Base-by-base conservation (phyloP, 2,797 vertebrate genomes). In the Lagothrix lagotricha region DNA sequence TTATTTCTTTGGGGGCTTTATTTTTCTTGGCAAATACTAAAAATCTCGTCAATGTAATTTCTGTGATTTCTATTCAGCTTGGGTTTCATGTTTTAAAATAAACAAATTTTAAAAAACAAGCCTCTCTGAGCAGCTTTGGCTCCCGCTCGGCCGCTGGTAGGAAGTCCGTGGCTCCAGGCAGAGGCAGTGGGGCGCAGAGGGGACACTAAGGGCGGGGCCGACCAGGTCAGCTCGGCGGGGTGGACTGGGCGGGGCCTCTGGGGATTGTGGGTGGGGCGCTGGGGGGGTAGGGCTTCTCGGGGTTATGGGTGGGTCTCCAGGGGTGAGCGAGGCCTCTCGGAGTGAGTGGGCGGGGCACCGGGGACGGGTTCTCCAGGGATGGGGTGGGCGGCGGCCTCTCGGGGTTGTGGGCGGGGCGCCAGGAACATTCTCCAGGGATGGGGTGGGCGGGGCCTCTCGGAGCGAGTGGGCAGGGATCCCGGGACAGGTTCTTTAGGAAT, bases 21-120 rank as follows among this genome's bases (percentile, higher is more conserved):
- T 94, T 98, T 99, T 99, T 99, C 99, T 99, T 99, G 99, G 98
- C 99, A 98, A 98, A 99, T 98, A 99, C 98, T 99, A 99, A 99
- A 99, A 99, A 98, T 98, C 98, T 99, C 98, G 98, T 99, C 99
- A 98, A 98, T 99, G 99, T 99, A 98, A 99, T 99, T 99, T 99
- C 99, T 99, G 99, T 99, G 99, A 99, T 99, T 99, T 99, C 98
- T 99, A 99, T 99, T 99, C 99, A 99, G 99, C 99, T 99, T 99
- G 99, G 99, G 99, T 99, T 99, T 99, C 98, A 99, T 99, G 99
- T 99, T 99, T 99, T 99, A 98, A 99, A 99, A 99, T 99, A 99
- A 99, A 99, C 1, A 3, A 93, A 89, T 98, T 98, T 98, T 98
- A 98, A 98, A 98, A 95, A 97, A 94, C 36, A 67, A 28, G 58